A percentile compares a stretch with the other conserved stretches of the same genome.
Conservation (phyloP, 2,888 invertebrate genomes). For the Agriopis aurantiaria region DNA sequence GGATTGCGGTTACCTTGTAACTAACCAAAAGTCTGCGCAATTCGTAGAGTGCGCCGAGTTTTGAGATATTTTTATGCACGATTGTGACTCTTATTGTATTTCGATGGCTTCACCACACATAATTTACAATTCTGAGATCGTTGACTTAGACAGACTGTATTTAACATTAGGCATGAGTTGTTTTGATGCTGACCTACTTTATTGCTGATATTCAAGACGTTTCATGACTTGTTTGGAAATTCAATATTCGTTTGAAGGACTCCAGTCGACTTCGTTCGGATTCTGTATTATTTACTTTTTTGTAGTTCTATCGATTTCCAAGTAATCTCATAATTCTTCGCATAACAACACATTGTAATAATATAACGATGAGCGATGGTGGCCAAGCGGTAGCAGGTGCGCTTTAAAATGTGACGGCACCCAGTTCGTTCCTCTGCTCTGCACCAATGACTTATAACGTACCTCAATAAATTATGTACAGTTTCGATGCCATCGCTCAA, state of each 20-base stretch:
- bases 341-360: background rate
- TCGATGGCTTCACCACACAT: background rate
- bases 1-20: too few species aligned
- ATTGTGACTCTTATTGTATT: too few species aligned
- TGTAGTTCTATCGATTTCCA: background rate
- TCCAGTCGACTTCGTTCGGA: conserved; percentile 3
- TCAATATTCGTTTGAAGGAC: conserved; percentile 18
- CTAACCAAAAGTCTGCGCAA: too few species aligned
- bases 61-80: too few species aligned
- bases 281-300: conserved; percentile 6
- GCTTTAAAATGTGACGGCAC: too few species aligned
- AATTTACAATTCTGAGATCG: conserved; percentile 7
- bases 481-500: too few species aligned
- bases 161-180: conserved; percentile 17
- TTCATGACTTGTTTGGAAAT: conserved; percentile 18
- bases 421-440: too few species aligned
- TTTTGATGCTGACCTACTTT: conserved; percentile 26
- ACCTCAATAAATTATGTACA: too few species aligned
- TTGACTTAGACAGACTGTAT: conserved; percentile 2
- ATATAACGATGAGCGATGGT: too few species aligned
- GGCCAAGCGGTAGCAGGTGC: too few species aligned
- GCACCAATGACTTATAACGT: too few species aligned
- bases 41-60: too few species aligned
- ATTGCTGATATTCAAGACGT: conserved; percentile 5
- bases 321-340: background rate